A percentile compares a stretch with the other conserved stretches of the same genome.
phyloP scores from a whole-genome alignment of 2,797 vertebrate genomes.

The Halcyon smyrnensis region DNA sequence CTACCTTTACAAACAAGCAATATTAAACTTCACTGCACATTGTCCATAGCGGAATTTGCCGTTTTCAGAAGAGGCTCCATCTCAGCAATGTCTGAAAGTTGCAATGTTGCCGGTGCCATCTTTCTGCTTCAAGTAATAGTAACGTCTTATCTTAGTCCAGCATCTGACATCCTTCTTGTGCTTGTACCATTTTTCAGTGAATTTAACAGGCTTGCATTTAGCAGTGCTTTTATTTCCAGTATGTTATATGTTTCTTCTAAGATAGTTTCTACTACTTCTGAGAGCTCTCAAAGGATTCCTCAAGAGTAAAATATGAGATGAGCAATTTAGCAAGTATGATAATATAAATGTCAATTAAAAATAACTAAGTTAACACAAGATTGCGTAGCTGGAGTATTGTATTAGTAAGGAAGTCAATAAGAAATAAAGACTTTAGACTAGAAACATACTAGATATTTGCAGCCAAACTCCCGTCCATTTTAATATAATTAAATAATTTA shows the following conservation, averaged over 20 bases:
- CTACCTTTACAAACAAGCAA: not conserved
- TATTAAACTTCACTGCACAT: not conserved
- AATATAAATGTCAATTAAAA: conserved; percentile 10
- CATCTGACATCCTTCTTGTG: not conserved
- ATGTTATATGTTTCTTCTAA: not conserved
- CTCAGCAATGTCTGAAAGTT: not conserved
- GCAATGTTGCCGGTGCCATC: not conserved
- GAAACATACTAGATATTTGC: not conserved
- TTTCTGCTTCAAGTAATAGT: not conserved
- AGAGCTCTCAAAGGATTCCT: conserved; percentile 1
- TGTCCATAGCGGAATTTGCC: not conserved
- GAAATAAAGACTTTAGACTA: not conserved
- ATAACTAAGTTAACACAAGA: conserved; percentile 3
- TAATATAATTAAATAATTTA: not conserved
- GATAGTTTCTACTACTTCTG: not conserved
- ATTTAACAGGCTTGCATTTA: not conserved
- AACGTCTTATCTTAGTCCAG: not conserved
- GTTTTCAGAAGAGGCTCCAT: not conserved
- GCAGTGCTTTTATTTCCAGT: not conserved
- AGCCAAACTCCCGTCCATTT: not conserved
- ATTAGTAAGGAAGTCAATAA: conserved; percentile 8
- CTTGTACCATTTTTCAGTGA: not conserved
- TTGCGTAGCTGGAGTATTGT: not conserved
- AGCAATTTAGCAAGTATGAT: not conserved
- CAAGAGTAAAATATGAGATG: not conserved